Evolutionary conservation across 1,140 invertebrate genomes (phyloP).

Genomic region (Ladona fulva): DNA sequence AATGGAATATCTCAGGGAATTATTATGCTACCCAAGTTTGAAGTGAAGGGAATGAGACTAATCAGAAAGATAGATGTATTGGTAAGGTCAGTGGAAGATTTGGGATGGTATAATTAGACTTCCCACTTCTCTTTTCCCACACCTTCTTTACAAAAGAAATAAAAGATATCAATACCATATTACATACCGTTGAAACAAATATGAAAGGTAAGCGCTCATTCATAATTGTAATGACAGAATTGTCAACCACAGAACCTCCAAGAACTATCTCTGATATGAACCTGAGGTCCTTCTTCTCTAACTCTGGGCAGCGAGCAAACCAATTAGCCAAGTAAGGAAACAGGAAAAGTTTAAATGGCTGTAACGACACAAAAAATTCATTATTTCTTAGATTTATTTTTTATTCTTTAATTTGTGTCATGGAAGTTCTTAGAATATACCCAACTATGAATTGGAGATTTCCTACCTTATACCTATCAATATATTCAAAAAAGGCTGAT

Average conservation of each 20-base stretch:
- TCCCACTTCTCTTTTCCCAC: too few species aligned
- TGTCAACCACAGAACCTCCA: neutral
- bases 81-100: too few species aligned
- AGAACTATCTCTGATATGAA: neutral
- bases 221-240: neutral
- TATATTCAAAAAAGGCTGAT: neutral
- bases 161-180: too few species aligned
- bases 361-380: neutral
- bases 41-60: too few species aligned
- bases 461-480: neutral
- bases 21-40: too few species aligned
- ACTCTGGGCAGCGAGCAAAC: neutral
- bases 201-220: neutral
- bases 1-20: too few species aligned
- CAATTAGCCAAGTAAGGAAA: slow-evolving; percentile 4
- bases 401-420: too few species aligned
- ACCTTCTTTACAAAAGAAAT: too few species aligned
- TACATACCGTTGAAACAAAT: neutral
- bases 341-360: neutral
- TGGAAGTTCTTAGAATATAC: too few species aligned
- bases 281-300: neutral
- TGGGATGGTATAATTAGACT: too few species aligned
- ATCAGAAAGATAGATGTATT: too few species aligned
- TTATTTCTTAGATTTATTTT: neutral
- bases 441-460: too few species aligned